Percentiles rank a stretch among this genome's conserved stretches.
Conservation (phyloP, 2,113 vertebrate genomes). For the Rhea americana region DNA sequence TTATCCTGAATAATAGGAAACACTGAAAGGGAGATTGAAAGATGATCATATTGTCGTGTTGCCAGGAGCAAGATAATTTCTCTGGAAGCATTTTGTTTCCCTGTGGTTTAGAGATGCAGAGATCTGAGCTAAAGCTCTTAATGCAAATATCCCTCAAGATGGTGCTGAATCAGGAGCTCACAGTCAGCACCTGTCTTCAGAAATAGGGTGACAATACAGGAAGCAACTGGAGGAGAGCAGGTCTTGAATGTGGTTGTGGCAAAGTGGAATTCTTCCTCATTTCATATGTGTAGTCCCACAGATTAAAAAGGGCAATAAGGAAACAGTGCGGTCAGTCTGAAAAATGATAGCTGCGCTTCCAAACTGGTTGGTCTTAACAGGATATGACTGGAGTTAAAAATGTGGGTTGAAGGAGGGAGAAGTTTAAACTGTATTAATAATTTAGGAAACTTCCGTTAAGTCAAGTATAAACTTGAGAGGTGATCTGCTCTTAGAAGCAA, state of each 20-base stretch:
- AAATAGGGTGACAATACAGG: background rate
- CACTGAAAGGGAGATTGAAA: background rate
- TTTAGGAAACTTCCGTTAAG: background rate
- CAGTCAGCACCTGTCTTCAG: background rate
- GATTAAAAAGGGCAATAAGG: background rate
- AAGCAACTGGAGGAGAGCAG: background rate
- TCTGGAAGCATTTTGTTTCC: background rate
- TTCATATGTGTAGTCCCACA: fast-evolving
- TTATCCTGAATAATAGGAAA: background rate
- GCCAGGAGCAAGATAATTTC: conserved; percentile 3
- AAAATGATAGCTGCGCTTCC: background rate
- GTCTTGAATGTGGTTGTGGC: background rate
- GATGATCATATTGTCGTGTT: background rate
- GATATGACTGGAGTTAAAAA: background rate
- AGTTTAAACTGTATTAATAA: background rate
- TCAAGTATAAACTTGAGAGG: background rate
- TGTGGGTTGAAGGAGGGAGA: background rate
- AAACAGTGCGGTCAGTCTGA: background rate
- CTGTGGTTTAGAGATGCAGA: background rate
- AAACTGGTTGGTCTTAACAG: background rate
- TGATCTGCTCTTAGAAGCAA: background rate
- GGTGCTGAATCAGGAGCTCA: background rate
- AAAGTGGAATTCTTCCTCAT: background rate
- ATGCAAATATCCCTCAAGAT: background rate
- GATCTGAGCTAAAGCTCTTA: conserved; percentile 9